Percentiles rank a stretch among this genome's conserved stretches.
Conservation (phyloP, 2,888 invertebrate species). For the Cabera pusaria region DNA sequence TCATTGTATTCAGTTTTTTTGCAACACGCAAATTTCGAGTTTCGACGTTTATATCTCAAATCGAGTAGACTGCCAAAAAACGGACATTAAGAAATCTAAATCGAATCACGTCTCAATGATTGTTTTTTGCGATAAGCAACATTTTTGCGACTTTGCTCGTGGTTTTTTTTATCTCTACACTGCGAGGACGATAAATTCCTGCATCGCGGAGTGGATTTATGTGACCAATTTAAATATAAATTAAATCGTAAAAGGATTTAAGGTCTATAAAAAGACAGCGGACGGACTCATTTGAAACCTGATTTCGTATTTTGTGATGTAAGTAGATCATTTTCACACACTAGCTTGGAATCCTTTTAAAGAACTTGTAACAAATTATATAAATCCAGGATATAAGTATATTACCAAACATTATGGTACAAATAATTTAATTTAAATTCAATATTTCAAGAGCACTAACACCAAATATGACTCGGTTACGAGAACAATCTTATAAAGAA, state of each 20-base stretch:
- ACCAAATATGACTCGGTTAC: no score
- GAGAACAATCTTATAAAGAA: no score
- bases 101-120: constrained; percentile 71
- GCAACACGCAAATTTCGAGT: constrained; percentile 45
- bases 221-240: constrained; percentile 34
- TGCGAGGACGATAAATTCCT: constrained; percentile 31
- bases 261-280: constrained; percentile 17
- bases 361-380: no score
- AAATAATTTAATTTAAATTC: no score
- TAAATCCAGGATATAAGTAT: no score
- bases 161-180: constrained; percentile 26
- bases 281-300: constrained; percentile 7
- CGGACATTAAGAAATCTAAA: constrained; percentile 57
- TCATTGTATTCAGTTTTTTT: constrained; percentile 57
- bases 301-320: no score
- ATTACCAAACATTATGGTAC: no score
- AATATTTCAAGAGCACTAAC: no score
- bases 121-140: constrained; percentile 58
- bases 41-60: constrained; percentile 56
- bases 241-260: constrained; percentile 32
- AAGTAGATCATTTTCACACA: no score
- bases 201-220: constrained; percentile 29
- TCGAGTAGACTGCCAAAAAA: constrained; percentile 50
- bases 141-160: constrained; percentile 42
- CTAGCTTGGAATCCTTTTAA: no score